These are phyloP conservation scores for Melanerpes formicivorus DNA, from an alignment of 2,113 vertebrate species.

Conservation along the genomic window DNA sequence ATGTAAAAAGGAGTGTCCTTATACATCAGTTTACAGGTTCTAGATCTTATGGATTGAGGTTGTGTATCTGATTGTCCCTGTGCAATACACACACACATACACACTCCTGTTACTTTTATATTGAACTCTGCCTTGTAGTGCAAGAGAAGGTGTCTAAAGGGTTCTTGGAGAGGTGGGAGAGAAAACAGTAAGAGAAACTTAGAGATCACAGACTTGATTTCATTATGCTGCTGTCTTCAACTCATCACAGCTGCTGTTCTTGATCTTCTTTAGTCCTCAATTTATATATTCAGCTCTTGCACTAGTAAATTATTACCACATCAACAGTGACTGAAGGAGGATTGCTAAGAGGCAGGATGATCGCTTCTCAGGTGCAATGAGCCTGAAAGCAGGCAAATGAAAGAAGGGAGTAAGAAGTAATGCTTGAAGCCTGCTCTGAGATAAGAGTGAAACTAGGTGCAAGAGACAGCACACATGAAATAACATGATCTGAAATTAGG, in stretches of 20 bases:
- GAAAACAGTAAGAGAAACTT: not conserved
- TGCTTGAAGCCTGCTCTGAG: not conserved
- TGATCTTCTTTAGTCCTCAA: not conserved
- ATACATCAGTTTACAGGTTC: not conserved
- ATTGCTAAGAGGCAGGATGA: not conserved
- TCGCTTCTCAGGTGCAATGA: not conserved
- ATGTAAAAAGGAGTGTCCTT: not conserved
- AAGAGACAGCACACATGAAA: not conserved
- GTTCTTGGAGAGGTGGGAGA: not conserved
- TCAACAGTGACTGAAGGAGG: not conserved
- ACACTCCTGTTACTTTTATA: not conserved
- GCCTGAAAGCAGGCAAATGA: not conserved
- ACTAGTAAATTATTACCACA: not conserved
- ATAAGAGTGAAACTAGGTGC: not conserved
- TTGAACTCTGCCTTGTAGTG: not conserved
- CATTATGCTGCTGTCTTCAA: not conserved
- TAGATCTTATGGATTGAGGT: not conserved
- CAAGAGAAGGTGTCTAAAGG: not conserved
- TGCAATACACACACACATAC: not conserved
- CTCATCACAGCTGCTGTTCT: not conserved
- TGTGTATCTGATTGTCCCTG: not conserved
- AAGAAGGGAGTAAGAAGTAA: not conserved
- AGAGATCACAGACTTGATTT: not conserved
- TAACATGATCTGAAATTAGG: not conserved
- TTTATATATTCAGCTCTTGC: not conserved